Percentiles rank a stretch among this genome's conserved stretches.
These are phyloP conservation scores for Steinernema scapterisci DNA, from an alignment of 2,888 invertebrate species.

Conservation along the genomic window DNA sequence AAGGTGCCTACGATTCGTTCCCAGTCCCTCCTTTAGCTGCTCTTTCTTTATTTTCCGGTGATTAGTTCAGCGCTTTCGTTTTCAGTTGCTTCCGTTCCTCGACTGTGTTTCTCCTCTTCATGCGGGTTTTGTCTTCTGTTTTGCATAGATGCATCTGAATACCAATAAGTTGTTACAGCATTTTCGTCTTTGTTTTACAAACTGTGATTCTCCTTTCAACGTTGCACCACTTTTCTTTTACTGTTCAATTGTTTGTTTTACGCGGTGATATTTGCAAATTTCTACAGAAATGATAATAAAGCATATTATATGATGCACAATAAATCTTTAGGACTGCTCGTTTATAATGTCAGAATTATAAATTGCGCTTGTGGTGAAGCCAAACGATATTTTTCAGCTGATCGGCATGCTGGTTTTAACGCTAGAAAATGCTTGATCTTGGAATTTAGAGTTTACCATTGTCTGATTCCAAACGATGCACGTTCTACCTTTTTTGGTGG, in stretches of 20 bases:
- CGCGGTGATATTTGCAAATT: slow-evolving; percentile 28
- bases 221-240: not conserved
- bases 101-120: not conserved
- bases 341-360: too few species aligned
- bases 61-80: not conserved
- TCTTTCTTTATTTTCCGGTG: not conserved
- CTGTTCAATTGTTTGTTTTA: slow-evolving; percentile 26
- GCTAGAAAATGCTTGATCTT: too few species aligned
- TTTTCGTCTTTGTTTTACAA: slow-evolving; percentile 24
- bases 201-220: slow-evolving; percentile 2
- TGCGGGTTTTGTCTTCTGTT: slow-evolving; percentile 20
- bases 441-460: too few species aligned
- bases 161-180: slow-evolving; percentile 11
- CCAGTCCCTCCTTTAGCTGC: not conserved
- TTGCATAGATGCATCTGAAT: not conserved
- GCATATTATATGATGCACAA: not conserved
- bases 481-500: too few species aligned
- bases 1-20: not conserved
- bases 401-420: too few species aligned
- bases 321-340: not conserved
- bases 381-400: too few species aligned
- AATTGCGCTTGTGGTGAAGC: too few species aligned
- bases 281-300: slow-evolving; percentile 1
- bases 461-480: too few species aligned
- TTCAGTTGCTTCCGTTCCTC: not conserved